A percentile compares a stretch with the other conserved stretches of the same genome.
phyloP scores from a whole-genome alignment of 2,797 vertebrate genomes.

The Sebastes diaconus region DNA sequence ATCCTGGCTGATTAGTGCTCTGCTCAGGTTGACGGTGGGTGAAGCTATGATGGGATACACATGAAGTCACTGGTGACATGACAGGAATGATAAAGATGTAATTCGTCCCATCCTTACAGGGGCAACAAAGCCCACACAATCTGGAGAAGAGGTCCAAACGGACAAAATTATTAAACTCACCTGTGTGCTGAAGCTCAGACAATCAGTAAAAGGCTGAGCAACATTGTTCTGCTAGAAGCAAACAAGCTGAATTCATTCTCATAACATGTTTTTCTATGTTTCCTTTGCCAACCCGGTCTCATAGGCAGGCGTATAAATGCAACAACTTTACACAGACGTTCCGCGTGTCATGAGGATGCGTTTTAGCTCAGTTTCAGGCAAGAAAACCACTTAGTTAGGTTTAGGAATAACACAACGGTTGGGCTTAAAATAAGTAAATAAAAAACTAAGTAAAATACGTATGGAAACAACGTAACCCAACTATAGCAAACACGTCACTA shows the following conservation, averaged over 20 bases:
- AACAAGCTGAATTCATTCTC: background rate
- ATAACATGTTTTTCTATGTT: no score
- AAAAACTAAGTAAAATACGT: no score
- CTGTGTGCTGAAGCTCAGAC: background rate
- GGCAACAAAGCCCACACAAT: background rate
- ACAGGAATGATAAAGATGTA: background rate
- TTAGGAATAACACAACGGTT: no score
- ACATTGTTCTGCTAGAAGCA: background rate
- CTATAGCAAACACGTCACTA: no score
- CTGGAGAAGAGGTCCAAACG: background rate
- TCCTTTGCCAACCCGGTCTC: no score
- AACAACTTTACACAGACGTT: no score
- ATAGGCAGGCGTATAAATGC: no score
- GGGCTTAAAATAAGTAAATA: no score
- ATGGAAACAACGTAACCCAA: no score
- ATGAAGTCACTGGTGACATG: background rate
- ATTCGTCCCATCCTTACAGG: background rate
- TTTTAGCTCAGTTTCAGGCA: no score
- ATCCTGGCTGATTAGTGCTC: background rate
- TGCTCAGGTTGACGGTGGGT: background rate
- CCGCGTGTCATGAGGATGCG: no score
- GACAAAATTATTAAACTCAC: background rate
- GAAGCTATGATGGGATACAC: background rate
- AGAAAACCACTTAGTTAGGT: no score
- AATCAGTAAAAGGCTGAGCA: background rate